Percentiles rank a stretch among this genome's conserved stretches.
These are phyloP conservation scores for Drosophila trichaetosa DNA, from an alignment of 2,888 invertebrate species.

Conservation along the genomic window DNA sequence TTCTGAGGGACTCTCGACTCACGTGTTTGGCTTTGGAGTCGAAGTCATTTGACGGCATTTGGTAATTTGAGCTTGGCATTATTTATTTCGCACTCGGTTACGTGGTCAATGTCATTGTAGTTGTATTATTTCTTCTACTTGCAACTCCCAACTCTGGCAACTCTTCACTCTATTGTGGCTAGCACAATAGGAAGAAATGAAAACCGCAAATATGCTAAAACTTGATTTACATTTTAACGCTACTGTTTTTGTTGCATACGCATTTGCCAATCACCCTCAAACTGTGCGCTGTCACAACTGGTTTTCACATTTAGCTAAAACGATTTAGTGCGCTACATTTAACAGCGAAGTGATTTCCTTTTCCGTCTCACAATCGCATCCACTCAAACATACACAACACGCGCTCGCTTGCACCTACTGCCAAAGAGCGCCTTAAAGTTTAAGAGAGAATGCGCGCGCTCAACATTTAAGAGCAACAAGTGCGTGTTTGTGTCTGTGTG, in stretches of 20 bases:
- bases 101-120: constrained; percentile 78
- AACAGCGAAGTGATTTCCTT: constrained; percentile 68
- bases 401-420: not conserved
- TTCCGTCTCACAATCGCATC: constrained; percentile 56
- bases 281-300: constrained; percentile 46
- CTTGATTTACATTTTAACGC: constrained; percentile 53
- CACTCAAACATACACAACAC: constrained; percentile 1
- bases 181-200: not conserved
- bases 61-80: constrained; percentile 58
- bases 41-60: constrained; percentile 63
- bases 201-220: constrained; percentile 54
- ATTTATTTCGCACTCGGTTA: constrained; percentile 78
- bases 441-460: constrained; percentile 4
- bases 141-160: constrained; percentile 33
- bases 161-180: constrained; percentile 50
- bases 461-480: constrained; percentile 53
- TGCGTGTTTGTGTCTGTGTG: constrained; percentile 6
- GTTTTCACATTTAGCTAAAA: constrained; percentile 47
- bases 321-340: constrained; percentile 51
- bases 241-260: constrained; percentile 60
- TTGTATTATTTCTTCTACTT: constrained; percentile 8
- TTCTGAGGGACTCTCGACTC: constrained; percentile 35
- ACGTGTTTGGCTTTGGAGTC: constrained; percentile 65
- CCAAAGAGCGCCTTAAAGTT: not conserved
- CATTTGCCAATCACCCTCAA: constrained; percentile 34